Base-by-base conservation (phyloP, 2,888 invertebrate genomes). In the Drosophila seclusa region DNA sequence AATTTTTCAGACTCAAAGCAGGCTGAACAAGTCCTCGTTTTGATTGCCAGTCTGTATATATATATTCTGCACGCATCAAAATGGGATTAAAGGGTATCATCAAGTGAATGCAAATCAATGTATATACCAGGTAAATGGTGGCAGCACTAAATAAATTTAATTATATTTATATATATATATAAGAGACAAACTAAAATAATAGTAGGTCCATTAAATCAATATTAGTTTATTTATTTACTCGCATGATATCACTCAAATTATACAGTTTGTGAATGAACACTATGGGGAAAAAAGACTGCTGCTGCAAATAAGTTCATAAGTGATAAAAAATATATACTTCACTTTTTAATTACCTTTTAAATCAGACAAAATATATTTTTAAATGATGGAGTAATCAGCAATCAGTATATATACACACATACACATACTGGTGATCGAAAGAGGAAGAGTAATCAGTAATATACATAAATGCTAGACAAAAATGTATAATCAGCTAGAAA, bases 1-100 rank as follows among this genome's bases (percentile, higher is more conserved):
- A 77, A 74, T 65, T 40, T 49, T 32, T n/a, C 48, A 38, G 38
- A 27, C 8, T 36, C 7, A 24, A 31, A 45, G 38, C 42, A 18
- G 45, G n/a, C n/a, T 49, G 18, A 60, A n/a, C 13, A 31, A n/a
- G 18, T 29, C n/a, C 11, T 32, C 18, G 34, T 18, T 34, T 57
- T 31, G 40, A 70, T 48, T 24, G 42, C n/a, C 18, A 27, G 27
- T 11, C 18, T 45, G 16, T 8, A 8, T n/a, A 32, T 32, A 45
- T 8, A 11, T 18, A 52, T 27, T 21, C 50, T 29, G 21, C 8
- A 21, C 32, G 7, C 31, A 53, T 53, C 21, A n/a, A 54, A 38
- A 54, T 54, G 38, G 36, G 54, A 24, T 24, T 24, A 54, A 27
- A 3, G 27, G 24, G 45, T 45, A 24, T 24, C 45, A 4, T 16